phyloP scores from a whole-genome alignment of 2,113 vertebrate genomes.

The Leucopsar rothschildi region DNA sequence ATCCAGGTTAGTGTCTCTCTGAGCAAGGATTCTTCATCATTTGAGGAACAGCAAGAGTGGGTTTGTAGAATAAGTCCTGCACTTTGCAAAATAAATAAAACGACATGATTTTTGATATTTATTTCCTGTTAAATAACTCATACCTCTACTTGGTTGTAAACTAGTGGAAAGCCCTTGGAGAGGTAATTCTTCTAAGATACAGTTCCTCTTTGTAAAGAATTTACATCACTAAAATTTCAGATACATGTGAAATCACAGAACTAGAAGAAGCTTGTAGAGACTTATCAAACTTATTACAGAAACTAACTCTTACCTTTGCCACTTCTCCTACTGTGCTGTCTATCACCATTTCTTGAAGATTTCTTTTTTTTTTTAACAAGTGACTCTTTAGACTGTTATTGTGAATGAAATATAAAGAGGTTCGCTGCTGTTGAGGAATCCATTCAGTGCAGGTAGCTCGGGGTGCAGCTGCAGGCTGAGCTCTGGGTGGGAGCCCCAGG shows the following conservation, averaged over 20 bases:
- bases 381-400: not conserved
- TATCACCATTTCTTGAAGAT: fast-evolving
- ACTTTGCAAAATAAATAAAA: not conserved
- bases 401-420: not conserved
- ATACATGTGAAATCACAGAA: not conserved
- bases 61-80: not conserved
- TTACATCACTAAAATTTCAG: not conserved
- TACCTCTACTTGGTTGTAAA: not conserved
- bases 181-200: not conserved
- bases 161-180: not conserved
- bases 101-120: not conserved
- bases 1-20: not conserved
- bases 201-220: not conserved
- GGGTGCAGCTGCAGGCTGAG: not conserved
- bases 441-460: fast-evolving
- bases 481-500: not conserved
- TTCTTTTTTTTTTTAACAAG: not conserved
- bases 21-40: not conserved
- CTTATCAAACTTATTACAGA: not conserved
- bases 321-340: not conserved
- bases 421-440: not conserved
- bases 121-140: not conserved
- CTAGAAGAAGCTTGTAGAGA: not conserved
- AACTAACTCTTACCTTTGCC: not conserved
- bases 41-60: not conserved